Percentiles rank a stretch among this genome's conserved stretches.
phyloP scores from a whole-genome alignment of 2,888 invertebrate species.

The Sinohyriopsis cumingii region DNA sequence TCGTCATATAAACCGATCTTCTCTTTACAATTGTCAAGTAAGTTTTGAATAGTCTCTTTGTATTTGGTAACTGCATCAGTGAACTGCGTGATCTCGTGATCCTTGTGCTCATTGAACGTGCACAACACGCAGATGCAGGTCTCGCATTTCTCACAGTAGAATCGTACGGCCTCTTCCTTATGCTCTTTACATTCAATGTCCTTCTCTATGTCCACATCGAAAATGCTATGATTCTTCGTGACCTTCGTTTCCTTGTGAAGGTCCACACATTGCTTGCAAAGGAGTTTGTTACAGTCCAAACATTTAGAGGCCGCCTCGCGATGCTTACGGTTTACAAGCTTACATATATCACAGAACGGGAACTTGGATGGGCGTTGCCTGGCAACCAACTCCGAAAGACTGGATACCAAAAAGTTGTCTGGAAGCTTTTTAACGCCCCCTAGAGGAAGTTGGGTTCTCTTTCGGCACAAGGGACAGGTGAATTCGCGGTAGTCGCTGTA shows the following conservation, averaged over 20 bases:
- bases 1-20: conserved; percentile 66
- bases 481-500: conserved; percentile 72
- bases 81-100: conserved; percentile 69
- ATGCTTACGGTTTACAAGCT: conserved; percentile 68
- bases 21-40: conserved; percentile 65
- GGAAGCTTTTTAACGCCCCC: conserved; percentile 73
- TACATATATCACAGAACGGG: conserved; percentile 72
- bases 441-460: conserved; percentile 71
- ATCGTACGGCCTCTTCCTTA: conserved; percentile 70
- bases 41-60: conserved; percentile 68
- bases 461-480: conserved; percentile 72
- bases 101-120: conserved; percentile 72
- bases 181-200: conserved; percentile 72
- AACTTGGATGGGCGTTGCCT: conserved; percentile 69
- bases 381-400: conserved; percentile 68
- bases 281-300: conserved; percentile 71
- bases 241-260: conserved; percentile 71
- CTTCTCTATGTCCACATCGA: conserved; percentile 72
- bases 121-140: conserved; percentile 72
- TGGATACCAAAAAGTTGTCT: conserved; percentile 72
- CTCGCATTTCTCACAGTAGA: conserved; percentile 72
- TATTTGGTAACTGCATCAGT: conserved; percentile 70
- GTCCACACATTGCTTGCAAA: conserved; percentile 70
- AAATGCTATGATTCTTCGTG: conserved; percentile 70
- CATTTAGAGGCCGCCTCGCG: conserved; percentile 71